A percentile compares a stretch with the other conserved stretches of the same genome.
Evolutionary conservation across 2,113 vertebrate genomes (phyloP).

Genomic region (Hippoglossus stenolepis): DNA sequence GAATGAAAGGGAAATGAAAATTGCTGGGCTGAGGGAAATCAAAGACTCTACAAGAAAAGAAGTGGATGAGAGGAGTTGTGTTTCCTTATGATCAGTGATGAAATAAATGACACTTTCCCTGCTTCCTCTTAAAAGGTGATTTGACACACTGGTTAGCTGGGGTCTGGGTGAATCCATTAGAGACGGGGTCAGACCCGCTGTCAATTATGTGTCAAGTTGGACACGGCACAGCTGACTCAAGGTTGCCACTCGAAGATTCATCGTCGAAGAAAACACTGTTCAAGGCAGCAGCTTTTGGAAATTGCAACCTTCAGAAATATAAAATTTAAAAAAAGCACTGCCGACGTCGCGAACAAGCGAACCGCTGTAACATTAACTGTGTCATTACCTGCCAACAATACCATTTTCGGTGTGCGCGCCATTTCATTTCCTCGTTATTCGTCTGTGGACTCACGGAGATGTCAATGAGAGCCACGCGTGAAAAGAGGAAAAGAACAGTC

Average conservation of each 20-base stretch:
- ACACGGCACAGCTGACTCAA: slow-evolving; percentile 6
- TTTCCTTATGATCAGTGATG: slow-evolving; percentile 44
- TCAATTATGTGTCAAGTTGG: slow-evolving; percentile 21
- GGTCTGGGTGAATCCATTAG: slow-evolving; percentile 16
- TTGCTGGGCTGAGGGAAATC: slow-evolving; percentile 17
- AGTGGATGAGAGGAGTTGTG: slow-evolving; percentile 15
- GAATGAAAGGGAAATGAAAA: slow-evolving; percentile 44
- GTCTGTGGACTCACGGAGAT: slow-evolving; percentile 11
- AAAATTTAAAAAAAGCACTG: background rate
- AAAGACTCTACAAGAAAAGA: slow-evolving; percentile 9
- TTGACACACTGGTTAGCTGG: background rate
- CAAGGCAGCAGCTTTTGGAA: slow-evolving; percentile 16
- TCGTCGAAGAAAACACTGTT: slow-evolving; percentile 12
- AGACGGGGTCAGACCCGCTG: slow-evolving; percentile 34
- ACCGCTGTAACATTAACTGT: slow-evolving; percentile 24
- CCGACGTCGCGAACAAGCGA: background rate
- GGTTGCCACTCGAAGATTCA: background rate
- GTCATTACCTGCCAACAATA: slow-evolving; percentile 49
- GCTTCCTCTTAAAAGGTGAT: background rate
- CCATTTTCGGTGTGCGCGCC: slow-evolving; percentile 15
- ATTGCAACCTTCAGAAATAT: slow-evolving; percentile 32
- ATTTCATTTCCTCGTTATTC: slow-evolving; percentile 38
- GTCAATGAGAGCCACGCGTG: slow-evolving; percentile 7
- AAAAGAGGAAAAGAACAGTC: slow-evolving; percentile 2
- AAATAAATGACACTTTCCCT: slow-evolving; percentile 38